Percentiles rank a stretch among this genome's conserved stretches.
Evolutionary conservation across 2,888 invertebrate species (phyloP).

Genomic region (Coelogynopora nodosa): DNA sequence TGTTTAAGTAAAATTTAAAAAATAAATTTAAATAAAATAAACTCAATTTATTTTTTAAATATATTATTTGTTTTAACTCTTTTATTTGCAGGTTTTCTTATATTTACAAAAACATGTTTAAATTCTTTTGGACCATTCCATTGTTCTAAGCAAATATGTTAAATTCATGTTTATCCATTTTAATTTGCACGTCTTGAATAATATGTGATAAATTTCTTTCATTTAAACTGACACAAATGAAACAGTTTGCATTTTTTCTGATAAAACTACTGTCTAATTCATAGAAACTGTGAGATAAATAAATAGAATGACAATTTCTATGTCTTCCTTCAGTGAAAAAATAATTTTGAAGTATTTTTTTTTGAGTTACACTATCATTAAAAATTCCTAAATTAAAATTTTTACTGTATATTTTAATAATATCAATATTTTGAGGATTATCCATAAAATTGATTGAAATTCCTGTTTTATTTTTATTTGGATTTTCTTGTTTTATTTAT

Average conservation of each 20-base stretch:
- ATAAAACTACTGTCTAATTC: background rate
- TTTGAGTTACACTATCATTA: background rate
- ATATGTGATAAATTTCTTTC: background rate
- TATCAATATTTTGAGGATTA: background rate
- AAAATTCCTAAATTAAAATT: background rate
- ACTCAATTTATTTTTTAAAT: background rate
- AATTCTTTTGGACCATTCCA: background rate
- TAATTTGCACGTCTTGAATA: background rate
- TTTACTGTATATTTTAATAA: background rate
- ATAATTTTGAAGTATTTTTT: background rate
- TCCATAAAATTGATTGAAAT: background rate
- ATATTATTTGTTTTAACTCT: background rate
- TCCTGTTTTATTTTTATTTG: background rate
- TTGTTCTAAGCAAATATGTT: background rate
- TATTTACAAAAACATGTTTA: background rate
- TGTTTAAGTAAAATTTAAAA: no score
- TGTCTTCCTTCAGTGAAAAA: background rate
- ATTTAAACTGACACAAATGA: background rate
- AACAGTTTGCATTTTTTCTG: background rate
- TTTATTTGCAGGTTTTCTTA: no score
- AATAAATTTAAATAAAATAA: background rate
- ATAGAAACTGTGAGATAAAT: background rate
- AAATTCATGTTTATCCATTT: background rate
- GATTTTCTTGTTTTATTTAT: background rate
- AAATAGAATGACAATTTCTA: background rate